These are phyloP conservation scores for Brachionus manjavacas DNA, from an alignment of 1,140 invertebrate species.

Conservation along the genomic window DNA sequence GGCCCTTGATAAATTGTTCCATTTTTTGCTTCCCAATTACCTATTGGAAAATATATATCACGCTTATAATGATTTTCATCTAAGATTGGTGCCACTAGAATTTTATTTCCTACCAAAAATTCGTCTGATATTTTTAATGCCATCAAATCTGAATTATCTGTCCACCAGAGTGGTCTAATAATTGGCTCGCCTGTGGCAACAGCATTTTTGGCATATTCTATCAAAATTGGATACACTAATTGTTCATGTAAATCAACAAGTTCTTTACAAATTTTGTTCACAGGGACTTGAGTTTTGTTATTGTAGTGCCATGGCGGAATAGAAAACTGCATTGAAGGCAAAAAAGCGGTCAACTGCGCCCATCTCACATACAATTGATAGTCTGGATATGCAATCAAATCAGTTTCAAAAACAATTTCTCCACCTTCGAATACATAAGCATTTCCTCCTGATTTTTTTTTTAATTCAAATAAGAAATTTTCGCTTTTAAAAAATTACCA, in stretches of 20 bases:
- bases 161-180: constrained; percentile 51
- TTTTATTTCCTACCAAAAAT: constrained; percentile 47
- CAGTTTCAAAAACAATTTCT: constrained; percentile 32
- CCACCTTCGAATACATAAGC: constrained; percentile 12
- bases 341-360: constrained; percentile 76
- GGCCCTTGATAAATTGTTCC: constrained; percentile 36
- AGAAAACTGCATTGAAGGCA: constrained; percentile 82
- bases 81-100: constrained; percentile 49
- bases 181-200: constrained; percentile 46
- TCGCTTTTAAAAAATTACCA: constrained; percentile 60
- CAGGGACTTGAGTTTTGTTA: constrained; percentile 29
- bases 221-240: constrained; percentile 23
- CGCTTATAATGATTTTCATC: constrained; percentile 62
- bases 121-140: constrained; percentile 46
- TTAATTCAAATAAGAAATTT: background rate
- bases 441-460: constrained; percentile 27
- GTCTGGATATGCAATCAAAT: constrained; percentile 36
- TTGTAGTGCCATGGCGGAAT: constrained; percentile 80
- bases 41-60: constrained; percentile 64
- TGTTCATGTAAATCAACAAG: constrained; percentile 20
- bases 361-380: constrained; percentile 79
- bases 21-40: constrained; percentile 25
- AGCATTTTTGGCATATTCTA: background rate
- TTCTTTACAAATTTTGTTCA: constrained; percentile 8
- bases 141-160: constrained; percentile 44